Evolutionary conservation across 2,888 invertebrate genomes (phyloP), one percentile per base, ranked within the genome.

Genomic region (Penaeus monodon): DNA sequence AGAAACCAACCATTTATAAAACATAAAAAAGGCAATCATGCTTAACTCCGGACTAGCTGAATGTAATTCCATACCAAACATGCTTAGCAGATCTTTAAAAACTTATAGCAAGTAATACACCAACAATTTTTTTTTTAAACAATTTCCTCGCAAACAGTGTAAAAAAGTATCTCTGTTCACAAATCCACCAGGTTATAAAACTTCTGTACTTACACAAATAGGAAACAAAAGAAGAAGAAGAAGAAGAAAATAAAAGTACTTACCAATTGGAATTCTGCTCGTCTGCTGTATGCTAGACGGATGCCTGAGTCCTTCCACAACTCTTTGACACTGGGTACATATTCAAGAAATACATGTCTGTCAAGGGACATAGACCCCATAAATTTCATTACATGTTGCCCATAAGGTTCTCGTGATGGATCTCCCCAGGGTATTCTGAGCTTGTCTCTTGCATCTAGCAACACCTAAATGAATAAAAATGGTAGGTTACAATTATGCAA

Each of bases 211-310:
- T 38, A 38, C 38, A 38, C 7, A 10, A 44, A 44, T 44, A 44
- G 44, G 44, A 44, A 44, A 44, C 44, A 44, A 44, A 44, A 44
- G 44, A 44, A 8, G 10, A 44, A 44, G 33, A 38, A 38, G 57
- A 20, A 76, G 29, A 66, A 66, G n/a, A n/a, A 22, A 22, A 78
- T 44, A 78, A 7, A 84, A 65, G 0, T 22, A 68, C 94, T 95
- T 93, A 98, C 98, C 95, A 99, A 94, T 94, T 99, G 99, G 94
- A 97, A 99, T 94, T 99, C 98, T 93, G 97, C 95, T 93, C 99
- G 94, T 92, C 98, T 94, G 92, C 97, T 97, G 92, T 96, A 99
- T 24, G 99, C 98, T 92, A 95, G 95, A 92, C 95, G 95, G 91
- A 99, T 98, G 90, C 97, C 97, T 89, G 95, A 94, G 93, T 99